Conservation (phyloP, 2,113 vertebrate genomes). For the Platysteira castanea region DNA sequence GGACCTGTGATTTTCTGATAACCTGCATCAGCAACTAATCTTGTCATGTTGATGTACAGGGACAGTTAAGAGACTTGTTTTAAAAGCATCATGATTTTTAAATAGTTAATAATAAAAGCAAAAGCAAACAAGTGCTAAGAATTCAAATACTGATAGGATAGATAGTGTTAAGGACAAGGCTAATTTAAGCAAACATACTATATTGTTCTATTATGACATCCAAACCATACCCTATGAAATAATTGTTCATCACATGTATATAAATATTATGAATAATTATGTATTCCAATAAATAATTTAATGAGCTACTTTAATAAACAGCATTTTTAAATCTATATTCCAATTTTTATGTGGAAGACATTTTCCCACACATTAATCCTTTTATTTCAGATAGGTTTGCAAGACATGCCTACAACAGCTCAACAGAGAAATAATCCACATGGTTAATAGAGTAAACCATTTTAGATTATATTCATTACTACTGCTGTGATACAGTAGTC, state of each 20-base stretch:
- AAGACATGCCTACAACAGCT: neutral
- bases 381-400: neutral
- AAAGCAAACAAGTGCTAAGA: neutral
- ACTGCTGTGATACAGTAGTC: neutral
- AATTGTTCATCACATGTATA: neutral
- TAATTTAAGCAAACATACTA: neutral
- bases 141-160: conserved; percentile 16
- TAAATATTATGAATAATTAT: neutral
- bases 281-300: neutral
- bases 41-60: neutral
- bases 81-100: conserved; percentile 23
- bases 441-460: neutral
- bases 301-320: neutral
- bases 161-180: neutral
- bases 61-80: neutral
- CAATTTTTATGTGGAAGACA: neutral
- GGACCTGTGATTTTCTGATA: conserved; percentile 17
- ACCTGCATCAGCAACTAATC: neutral
- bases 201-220: neutral
- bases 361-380: neutral
- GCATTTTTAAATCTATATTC: neutral
- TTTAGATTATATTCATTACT: neutral
- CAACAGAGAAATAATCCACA: neutral
- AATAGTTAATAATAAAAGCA: conserved; percentile 3
- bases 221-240: neutral